phyloP scores from a whole-genome alignment of 2,888 invertebrate genomes.

The Gisinianus flammeolus region DNA sequence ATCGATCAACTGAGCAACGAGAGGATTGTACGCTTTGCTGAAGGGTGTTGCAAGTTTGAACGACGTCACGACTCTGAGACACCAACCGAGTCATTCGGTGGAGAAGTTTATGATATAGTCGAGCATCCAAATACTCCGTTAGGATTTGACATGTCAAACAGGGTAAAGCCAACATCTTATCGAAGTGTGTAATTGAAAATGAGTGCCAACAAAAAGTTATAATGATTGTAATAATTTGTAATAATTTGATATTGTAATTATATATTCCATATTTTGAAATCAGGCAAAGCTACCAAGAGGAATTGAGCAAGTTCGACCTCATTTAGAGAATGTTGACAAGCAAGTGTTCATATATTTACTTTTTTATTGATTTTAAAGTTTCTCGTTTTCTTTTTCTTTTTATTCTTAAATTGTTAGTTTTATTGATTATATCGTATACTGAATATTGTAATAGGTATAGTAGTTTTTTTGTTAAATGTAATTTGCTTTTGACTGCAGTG shows the following conservation, averaged over 20 bases:
- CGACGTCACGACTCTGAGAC: constrained; percentile 63
- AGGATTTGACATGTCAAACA: constrained; percentile 90
- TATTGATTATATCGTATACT: too few relatives aligned
- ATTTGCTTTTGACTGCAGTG: constrained; percentile 78
- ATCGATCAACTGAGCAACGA: constrained; percentile 20
- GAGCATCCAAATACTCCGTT: constrained; percentile 79
- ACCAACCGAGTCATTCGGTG: constrained; percentile 65
- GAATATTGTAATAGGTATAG: too few relatives aligned
- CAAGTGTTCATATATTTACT: neutral
- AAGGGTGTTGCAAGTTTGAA: constrained; percentile 64
- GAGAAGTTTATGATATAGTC: constrained; percentile 56
- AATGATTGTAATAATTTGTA: too few relatives aligned
- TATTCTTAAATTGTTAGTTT: neutral
- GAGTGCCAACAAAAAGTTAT: too few relatives aligned
- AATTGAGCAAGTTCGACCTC: constrained; percentile 91
- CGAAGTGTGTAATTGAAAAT: constrained; percentile 1
- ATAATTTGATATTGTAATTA: too few relatives aligned
- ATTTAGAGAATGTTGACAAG: constrained; percentile 78
- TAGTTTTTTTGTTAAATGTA: too few relatives aligned
- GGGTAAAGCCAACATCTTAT: constrained; percentile 67
- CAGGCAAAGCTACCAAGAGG: constrained; percentile 94
- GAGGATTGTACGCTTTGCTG: constrained; percentile 57
- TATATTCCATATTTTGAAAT: too few relatives aligned
- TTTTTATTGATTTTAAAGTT: neutral
- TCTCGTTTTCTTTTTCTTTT: neutral